Evolutionary conservation across 1,140 invertebrate genomes (phyloP), one percentile per base, ranked within the genome.

Genomic region (Bacillus rossius): DNA sequence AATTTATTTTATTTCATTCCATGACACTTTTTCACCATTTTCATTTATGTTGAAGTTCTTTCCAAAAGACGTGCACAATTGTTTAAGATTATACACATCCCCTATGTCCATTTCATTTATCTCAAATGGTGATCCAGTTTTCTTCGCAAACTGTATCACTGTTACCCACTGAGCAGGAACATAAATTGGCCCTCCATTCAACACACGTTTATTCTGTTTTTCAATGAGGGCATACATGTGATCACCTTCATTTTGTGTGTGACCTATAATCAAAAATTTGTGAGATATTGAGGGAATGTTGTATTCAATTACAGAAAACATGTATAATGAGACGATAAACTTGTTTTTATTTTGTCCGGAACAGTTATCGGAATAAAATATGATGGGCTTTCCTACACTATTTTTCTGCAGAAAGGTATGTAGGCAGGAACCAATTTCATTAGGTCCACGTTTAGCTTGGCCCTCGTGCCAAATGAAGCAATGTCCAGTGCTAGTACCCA

Each of bases 221-320:
- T 42, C 29, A 34, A 34, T 34, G 10, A 34, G 29, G 29, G 29
- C n/a, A 40, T n/a, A 40, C 29, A 34, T 34, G 29, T 34, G 29
- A 34, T 34, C 29, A 38, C 40, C 53, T 54, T 61, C 34, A 64
- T 26, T 54, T 66, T 63, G 61, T 65, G 64, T 56, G 64, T 61
- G 0, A 62, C 69, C 49, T 67, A 61, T 0, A 68, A 52, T 68
- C 69, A 67, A 42, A 69, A 67, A 53, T 66, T 56, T 64, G 63
- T 2, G 70, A 68, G 5, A 48, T 58, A 55, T 65, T 68, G 42
- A 71, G 71, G 13, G 68, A 68, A 56, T 64, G 48, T 22, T 70
- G 47, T 8, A 71, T 69, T 57, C 69, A 59, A 48, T 71, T 4
- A 34, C 29, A 34, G 29, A 4, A 34, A 34, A 34, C 29, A 34